Conservation (phyloP, 2,888 invertebrate species). For the Itoplectis maculator region DNA sequence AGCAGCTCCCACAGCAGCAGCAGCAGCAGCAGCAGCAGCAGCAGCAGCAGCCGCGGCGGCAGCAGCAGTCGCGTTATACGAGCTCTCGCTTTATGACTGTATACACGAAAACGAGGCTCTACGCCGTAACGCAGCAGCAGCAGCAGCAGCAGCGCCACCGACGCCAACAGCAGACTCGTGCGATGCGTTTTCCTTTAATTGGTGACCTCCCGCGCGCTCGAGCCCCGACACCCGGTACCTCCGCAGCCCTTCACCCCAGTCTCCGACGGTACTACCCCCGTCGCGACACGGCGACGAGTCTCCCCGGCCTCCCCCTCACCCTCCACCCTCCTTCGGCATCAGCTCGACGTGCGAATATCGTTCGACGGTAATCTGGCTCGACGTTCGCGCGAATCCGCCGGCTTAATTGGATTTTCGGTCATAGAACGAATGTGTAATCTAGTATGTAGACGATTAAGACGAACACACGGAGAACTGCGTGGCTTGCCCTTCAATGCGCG, state of each 20-base stretch:
- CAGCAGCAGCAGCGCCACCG: not conserved
- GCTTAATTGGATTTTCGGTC: conserved; percentile 37
- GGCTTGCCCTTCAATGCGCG: no score
- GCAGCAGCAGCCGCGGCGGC: conserved; percentile 9
- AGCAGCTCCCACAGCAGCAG: conserved; percentile 16
- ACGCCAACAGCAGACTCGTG: conserved; percentile 39
- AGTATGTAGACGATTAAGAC: conserved; percentile 11
- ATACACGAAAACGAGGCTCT: conserved; percentile 50
- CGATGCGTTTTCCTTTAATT: conserved; percentile 70
- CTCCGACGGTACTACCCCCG: conserved; percentile 39
- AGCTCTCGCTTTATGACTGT: conserved; percentile 62
- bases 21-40: conserved; percentile 42
- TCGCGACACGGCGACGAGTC: conserved; percentile 31
- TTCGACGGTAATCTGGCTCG: conserved; percentile 21
- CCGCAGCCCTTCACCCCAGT: conserved; percentile 44
- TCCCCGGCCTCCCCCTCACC: not conserved
- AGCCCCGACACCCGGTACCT: conserved; percentile 28
- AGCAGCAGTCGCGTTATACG: conserved; percentile 59
- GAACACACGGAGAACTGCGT: not conserved
- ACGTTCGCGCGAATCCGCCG: conserved; percentile 33
- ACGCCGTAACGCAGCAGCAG: conserved; percentile 11
- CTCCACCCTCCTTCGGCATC: conserved; percentile 52
- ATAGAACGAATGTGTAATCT: conserved; percentile 35
- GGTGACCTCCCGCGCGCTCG: conserved; percentile 64
- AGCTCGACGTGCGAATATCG: conserved; percentile 27